Evolutionary conservation across 2,113 vertebrate species (phyloP), one percentile per base, ranked within the genome.

Genomic region (Odocoileus hemionus): DNA sequence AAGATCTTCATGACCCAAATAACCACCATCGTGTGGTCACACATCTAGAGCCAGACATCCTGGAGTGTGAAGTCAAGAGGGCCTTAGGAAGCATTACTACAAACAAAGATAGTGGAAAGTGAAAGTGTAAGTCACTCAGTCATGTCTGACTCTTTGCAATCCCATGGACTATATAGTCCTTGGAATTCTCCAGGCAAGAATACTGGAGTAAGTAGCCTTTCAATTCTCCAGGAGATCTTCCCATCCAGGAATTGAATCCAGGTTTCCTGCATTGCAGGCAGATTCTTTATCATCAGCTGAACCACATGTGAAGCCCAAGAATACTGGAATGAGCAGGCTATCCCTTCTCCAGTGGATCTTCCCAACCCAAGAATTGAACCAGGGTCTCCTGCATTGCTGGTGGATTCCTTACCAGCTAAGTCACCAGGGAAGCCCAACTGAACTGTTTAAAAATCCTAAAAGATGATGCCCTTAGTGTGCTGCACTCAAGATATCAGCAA

Each of bases 401-500:
- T 4, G 0, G 33, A n/a, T 67, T 67, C 33, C n/a, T 67, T 67
- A 67, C 33, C 64, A 67, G 64, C 64, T 21, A 3, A 67, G 33
- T 17, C 64, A 67, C 16, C 8, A 5, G 33, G 33, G 33, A 36
- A 67, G 64, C 33, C 33, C 33, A 67, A 67, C 17, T 67, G 33
- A 67, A 67, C 8, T 36, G 19, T 4, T 10, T 50, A 3, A 67
- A 67, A 36, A 67, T 36, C 8, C 64, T 67, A 67, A 67, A 67
- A 67, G 64, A 67, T 67, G 33, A 36, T 36, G 16, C 1, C 0
- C 0, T 67, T 67, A 21, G 17, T 67, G 64, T 67, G 9, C 33
- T n/a, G 64, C 8, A 36, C 33, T 67, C 17, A 67, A n/a, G 33
- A 67, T 36, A n/a, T 67, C 17, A 36, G 33, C 64, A 67, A 67